Base-by-base conservation (phyloP, 2,797 vertebrate genomes). In the Emys orbicularis region DNA sequence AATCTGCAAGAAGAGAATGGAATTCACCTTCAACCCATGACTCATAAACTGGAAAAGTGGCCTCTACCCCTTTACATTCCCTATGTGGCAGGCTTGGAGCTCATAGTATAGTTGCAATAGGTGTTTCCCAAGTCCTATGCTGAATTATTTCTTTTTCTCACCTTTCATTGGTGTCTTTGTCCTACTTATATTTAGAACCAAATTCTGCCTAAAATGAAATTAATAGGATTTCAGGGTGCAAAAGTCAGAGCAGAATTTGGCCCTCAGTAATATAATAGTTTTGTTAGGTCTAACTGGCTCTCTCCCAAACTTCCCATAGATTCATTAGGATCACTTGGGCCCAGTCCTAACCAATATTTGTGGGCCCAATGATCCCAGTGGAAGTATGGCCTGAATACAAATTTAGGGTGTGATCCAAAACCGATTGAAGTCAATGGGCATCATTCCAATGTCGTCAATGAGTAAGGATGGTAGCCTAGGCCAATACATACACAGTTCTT, bases 11-110 rank as follows among this genome's bases (percentile, higher is more conserved):
- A 9, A 47, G 27, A 31, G 25, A 77, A 29, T 31, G 23, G 27
- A 77, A 49, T 49, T 77, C 44, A 47, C 74, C 74, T 47, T 44
- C 27, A 49, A 12, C 27, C 74, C 27, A 47, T 31, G 41, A 96
- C 88, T 52, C 90, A 96, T 89, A 95, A 94, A 94, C 53, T 81
- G 88, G 89, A 93, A 91, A 84, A 88, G 91, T 54, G 56, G 31
- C 84, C 94, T 96, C 81, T 79, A 81, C 81, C 44, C 13, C 85
- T 90, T 90, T 57, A 52, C 5, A 5, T 84, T 52, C 79, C 90
- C 87, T 86, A 53, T 84, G 84, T 50, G 53, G 49, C 61, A 84
- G 88, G 27, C 68, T 54, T n/a, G 25, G 72, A 47, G 79, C 87
- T 86, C 92, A 61, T 79, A 87, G 53, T 52, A 37, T 86, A 80